These are phyloP conservation scores for Pavo muticus DNA, from an alignment of 2,113 vertebrate species.

Conservation along the genomic window DNA sequence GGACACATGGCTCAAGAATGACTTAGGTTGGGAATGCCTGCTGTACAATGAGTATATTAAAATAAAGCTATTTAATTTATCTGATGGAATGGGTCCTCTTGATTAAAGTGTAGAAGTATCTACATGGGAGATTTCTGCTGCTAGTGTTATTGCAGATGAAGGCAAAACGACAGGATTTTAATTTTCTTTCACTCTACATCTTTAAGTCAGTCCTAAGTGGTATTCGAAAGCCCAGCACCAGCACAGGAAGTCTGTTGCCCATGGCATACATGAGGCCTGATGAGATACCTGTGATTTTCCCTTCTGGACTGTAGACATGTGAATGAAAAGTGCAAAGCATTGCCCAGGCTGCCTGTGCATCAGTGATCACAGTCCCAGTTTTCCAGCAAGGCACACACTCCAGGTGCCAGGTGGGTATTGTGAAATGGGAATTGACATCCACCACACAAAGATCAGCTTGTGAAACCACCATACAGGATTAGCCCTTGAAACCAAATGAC, in stretches of 20 bases:
- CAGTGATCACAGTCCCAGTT: neutral
- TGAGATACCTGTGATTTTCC: neutral
- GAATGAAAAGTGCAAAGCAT: neutral
- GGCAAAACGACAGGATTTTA: neutral
- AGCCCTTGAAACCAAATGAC: neutral
- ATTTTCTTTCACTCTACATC: neutral
- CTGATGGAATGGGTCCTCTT: neutral
- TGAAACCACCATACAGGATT: neutral
- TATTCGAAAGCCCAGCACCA: neutral
- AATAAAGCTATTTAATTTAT: neutral
- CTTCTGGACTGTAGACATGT: neutral
- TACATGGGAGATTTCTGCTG: neutral
- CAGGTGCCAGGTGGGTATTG: neutral
- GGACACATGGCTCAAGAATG: neutral
- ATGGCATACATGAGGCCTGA: accelerated
- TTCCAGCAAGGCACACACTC: neutral
- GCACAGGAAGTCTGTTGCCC: accelerated
- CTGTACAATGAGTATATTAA: neutral
- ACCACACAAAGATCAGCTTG: neutral
- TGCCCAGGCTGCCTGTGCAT: neutral
- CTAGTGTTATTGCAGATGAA: neutral
- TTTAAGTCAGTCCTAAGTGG: neutral
- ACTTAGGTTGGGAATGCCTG: neutral
- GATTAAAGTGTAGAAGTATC: neutral
- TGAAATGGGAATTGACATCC: neutral